A percentile compares a stretch with the other conserved stretches of the same genome.
phyloP scores from a whole-genome alignment of 2,797 vertebrate species.

The Rhincodon typus region DNA sequence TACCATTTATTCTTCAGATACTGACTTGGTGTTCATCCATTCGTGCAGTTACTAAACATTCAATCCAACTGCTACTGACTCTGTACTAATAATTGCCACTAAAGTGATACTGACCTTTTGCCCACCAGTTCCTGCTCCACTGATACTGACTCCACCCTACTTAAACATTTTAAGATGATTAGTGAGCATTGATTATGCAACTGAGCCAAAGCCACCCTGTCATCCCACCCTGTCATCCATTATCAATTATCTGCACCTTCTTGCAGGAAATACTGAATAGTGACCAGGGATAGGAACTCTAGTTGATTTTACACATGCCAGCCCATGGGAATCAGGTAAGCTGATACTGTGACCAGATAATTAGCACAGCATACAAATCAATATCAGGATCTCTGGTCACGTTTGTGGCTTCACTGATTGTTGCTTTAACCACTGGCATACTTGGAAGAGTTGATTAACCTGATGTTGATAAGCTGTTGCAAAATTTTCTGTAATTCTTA shows the following conservation, averaged over 20 bases:
- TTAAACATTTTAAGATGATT: not conserved
- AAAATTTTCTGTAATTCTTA: not conserved
- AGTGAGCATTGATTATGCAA: not conserved
- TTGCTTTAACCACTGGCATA: not conserved
- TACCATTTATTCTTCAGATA: not conserved
- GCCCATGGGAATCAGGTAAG: not conserved
- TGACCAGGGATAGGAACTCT: not conserved
- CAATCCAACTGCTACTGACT: not conserved
- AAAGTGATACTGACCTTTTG: not conserved
- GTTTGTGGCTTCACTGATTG: not conserved
- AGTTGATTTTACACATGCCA: not conserved
- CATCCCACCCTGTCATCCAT: not conserved
- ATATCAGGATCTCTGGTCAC: not conserved
- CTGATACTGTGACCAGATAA: not conserved
- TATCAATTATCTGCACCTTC: not conserved
- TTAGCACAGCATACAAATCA: not conserved
- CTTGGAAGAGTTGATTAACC: not conserved
- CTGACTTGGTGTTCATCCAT: not conserved
- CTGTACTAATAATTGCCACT: not conserved
- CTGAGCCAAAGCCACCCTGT: not conserved
- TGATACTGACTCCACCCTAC: not conserved
- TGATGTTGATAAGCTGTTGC: not conserved
- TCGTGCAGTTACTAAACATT: not conserved
- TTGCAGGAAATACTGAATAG: not conserved
- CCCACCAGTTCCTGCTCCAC: not conserved